Evolutionary conservation across 2,797 vertebrate species (phyloP), one percentile per base, ranked within the genome.

Genomic region (Anisognathus igniventris): DNA sequence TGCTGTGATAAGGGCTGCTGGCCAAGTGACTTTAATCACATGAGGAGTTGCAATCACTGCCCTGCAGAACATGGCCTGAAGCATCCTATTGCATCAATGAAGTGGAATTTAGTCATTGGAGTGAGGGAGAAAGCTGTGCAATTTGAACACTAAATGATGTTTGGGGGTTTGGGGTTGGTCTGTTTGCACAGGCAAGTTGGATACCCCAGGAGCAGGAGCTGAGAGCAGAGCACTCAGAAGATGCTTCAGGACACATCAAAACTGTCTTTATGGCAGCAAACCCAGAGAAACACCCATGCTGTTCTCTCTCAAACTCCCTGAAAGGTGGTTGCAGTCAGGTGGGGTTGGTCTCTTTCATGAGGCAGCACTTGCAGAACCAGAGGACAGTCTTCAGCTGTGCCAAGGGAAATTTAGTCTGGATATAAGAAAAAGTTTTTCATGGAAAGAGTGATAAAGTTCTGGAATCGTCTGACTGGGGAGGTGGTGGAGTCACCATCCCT

Each of bases 11-110:
- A 86, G 42, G 85, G 85, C 92, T 92, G 75, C 64, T 90, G 62
- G 87, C 95, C 95, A 95, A 92, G 84, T 27, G 75, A 78, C 68
- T 92, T 75, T 6, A 86, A 75, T 88, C 81, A 84, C 54, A 76
- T 2, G 39, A 90, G 60, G 57, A 87, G 47, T 0, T 96, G 62
- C 58, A 78, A 53, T 83, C 75, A n/a, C 58, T 89, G 86, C 61
- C 86, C 72, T 64, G 40, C 68, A 90, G 72, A 87, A 40, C 0
- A 4, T 11, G 58, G 89, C 56, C 76, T 93, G 76, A 71, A 78
- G 92, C 66, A 83, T 91, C 81, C 73, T 72, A 56, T 64, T 91
- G 66, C 22, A 2, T 73, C 85, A 80, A n/a, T 48, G 21, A 90
- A 83, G 58, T 80, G 76, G 92, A 93, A 93, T 96, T 92, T 53